These are phyloP conservation scores for Thalassophryne amazonica DNA, from an alignment of 2,797 vertebrate genomes.

Conservation along the genomic window DNA sequence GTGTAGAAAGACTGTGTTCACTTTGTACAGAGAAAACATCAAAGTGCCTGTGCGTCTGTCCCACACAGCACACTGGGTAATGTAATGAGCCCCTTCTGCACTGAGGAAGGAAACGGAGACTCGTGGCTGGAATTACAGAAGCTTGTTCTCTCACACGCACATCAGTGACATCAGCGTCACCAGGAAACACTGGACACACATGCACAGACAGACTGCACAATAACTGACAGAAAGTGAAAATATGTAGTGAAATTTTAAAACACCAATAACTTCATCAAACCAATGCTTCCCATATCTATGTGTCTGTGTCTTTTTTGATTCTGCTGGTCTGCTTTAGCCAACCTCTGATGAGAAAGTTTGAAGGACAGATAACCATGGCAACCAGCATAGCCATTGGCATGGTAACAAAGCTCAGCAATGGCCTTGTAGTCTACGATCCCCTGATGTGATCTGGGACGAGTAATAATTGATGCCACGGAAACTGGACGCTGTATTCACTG, in stretches of 20 bases:
- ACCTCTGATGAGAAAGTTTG: conserved; percentile 31
- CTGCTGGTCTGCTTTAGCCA: background rate
- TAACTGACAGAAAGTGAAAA: too few relatives aligned
- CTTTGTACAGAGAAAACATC: conserved; percentile 1
- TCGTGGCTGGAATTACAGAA: conserved; percentile 75
- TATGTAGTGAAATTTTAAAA: conserved; percentile 18
- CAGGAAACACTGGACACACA: conserved; percentile 13
- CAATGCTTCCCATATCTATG: background rate
- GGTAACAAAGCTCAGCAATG: conserved; percentile 44
- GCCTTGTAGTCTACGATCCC: conserved; percentile 39
- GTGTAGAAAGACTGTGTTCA: background rate
- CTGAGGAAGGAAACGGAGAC: conserved; percentile 69
- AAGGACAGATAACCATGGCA: conserved; percentile 58
- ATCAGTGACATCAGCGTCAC: conserved; percentile 39
- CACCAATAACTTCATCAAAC: conserved; percentile 2
- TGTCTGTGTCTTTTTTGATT: conserved; percentile 7
- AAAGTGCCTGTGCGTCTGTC: conserved; percentile 19
- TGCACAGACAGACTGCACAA: conserved; percentile 12
- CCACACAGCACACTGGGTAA: conserved; percentile 40
- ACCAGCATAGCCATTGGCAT: conserved; percentile 41
- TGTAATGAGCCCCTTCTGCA: conserved; percentile 46
- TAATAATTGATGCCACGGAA: conserved; percentile 72
- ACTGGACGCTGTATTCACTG: conserved; percentile 57
- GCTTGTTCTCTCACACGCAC: conserved; percentile 30
- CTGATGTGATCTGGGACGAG: conserved; percentile 56